Conservation (phyloP, 2,888 invertebrate species). For the Amaurobius ferox region DNA sequence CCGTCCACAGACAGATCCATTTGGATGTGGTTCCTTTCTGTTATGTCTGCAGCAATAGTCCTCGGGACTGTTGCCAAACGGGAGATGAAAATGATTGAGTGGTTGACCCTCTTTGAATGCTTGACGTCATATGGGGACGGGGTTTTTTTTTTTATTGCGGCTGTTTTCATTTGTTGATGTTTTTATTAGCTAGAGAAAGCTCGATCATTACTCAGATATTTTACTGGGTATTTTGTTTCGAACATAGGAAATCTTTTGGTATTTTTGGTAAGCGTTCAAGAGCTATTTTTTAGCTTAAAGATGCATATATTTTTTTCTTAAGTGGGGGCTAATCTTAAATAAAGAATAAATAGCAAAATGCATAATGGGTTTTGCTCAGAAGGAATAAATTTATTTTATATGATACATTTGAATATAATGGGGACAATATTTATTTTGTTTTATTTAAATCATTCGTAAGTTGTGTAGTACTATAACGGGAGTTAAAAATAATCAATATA, state of each 20-base stretch:
- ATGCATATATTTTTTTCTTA: neutral
- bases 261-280: neutral
- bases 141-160: slow-evolving; percentile 22
- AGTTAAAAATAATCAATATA: too few species aligned
- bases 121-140: slow-evolving; percentile 51
- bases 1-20: neutral
- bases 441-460: too few species aligned
- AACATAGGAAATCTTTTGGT: neutral
- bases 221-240: slow-evolving; percentile 21
- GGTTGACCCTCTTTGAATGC: slow-evolving; percentile 67
- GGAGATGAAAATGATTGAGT: slow-evolving; percentile 63
- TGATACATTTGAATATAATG: too few species aligned
- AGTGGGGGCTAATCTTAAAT: neutral
- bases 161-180: slow-evolving; percentile 34
- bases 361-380: neutral
- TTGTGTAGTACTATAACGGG: too few species aligned
- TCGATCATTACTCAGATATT: slow-evolving; percentile 39
- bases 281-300: neutral
- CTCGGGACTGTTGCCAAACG: slow-evolving; percentile 60
- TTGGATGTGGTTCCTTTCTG: slow-evolving; percentile 31
- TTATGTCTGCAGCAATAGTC: slow-evolving; percentile 5
- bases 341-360: neutral
- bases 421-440: too few species aligned
- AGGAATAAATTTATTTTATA: too few species aligned
- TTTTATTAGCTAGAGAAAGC: slow-evolving; percentile 51